These are phyloP conservation scores for Aix galericulata DNA, from an alignment of 2,113 vertebrate genomes.

Conservation along the genomic window DNA sequence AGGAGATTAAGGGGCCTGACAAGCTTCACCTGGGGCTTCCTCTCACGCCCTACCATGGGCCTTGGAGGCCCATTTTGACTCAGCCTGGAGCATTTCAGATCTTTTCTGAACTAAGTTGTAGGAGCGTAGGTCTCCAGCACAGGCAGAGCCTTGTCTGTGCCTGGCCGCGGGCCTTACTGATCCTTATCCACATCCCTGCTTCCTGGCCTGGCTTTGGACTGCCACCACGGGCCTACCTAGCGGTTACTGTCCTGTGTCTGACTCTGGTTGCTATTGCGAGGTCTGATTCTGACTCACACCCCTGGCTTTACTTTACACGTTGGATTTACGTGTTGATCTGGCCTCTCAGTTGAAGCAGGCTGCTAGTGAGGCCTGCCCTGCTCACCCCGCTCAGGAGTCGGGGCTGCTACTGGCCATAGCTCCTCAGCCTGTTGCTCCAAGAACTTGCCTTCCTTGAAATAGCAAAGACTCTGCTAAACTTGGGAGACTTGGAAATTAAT, in stretches of 20 bases:
- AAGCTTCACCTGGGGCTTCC: background rate
- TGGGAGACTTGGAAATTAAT: background rate
- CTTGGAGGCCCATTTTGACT: background rate
- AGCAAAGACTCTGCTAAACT: background rate
- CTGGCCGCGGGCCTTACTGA: background rate
- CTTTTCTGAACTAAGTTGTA: background rate
- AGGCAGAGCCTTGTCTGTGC: rapidly evolving
- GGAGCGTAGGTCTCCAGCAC: rapidly evolving
- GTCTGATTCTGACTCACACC: rapidly evolving
- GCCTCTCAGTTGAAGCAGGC: background rate
- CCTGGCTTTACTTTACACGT: background rate
- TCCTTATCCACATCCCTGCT: background rate
- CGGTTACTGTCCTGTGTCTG: background rate
- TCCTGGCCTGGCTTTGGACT: background rate
- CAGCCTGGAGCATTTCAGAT: background rate
- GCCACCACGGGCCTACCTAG: rapidly evolving
- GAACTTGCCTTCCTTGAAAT: background rate
- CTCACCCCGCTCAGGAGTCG: background rate
- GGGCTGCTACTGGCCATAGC: rapidly evolving
- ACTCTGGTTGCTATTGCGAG: rapidly evolving
- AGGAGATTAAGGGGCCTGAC: background rate
- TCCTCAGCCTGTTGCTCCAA: background rate
- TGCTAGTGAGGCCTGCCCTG: background rate
- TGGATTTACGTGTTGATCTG: background rate
- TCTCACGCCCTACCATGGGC: background rate